These are phyloP conservation scores for Coelopa pilipes DNA, from an alignment of 2,888 invertebrate species.

Conservation along the genomic window DNA sequence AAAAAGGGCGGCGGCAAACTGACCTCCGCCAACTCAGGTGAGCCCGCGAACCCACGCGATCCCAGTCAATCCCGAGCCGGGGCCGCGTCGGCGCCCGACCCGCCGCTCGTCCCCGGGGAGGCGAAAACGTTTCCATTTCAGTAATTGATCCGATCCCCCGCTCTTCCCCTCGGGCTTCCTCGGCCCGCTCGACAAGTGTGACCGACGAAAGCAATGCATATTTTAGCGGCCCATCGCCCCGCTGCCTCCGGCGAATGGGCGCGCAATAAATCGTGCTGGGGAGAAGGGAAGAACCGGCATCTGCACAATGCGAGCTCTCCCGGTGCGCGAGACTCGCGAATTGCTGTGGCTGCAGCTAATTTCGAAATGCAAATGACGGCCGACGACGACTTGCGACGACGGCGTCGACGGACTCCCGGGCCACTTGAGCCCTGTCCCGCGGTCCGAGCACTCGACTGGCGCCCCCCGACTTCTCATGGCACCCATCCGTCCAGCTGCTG, in stretches of 20 bases:
- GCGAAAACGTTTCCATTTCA: neutral
- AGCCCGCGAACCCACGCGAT: slow-evolving; percentile 41
- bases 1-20: slow-evolving; percentile 68
- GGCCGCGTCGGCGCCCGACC: no score
- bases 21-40: slow-evolving; percentile 65
- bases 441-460: no score
- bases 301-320: slow-evolving; percentile 7
- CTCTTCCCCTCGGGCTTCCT: neutral
- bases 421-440: no score
- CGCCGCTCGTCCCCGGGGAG: neutral
- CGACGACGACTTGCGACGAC: no score
- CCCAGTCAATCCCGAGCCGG: no score
- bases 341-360: slow-evolving; percentile 57
- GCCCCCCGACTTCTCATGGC: no score
- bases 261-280: slow-evolving; percentile 8
- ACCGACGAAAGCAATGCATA: no score
- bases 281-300: neutral
- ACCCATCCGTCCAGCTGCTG: no score
- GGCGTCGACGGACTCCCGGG: no score
- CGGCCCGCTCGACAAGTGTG: neutral
- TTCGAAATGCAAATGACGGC: slow-evolving; percentile 58
- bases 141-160: neutral
- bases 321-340: neutral
- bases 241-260: neutral
- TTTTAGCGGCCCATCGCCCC: neutral